Base-by-base conservation (phyloP, 1,140 invertebrate species). In the Aphelenchoides besseyi region DNA sequence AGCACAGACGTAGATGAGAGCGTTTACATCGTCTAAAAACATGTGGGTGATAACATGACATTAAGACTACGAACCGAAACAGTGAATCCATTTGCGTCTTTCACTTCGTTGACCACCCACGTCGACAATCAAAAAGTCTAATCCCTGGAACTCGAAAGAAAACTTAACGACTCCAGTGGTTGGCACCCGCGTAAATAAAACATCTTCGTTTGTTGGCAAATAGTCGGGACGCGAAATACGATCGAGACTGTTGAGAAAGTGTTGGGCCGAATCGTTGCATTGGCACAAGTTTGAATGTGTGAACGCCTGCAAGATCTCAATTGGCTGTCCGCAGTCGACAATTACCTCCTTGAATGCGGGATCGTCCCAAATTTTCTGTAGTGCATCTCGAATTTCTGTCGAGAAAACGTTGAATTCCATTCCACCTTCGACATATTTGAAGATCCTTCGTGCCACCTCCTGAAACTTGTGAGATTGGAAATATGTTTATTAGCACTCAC, bases 141-240 rank as follows among this genome's bases (percentile, higher is more conserved):
- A 71, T 16, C 69, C 72, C 33, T 81, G 84, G 48, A 79, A 69
- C 16, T 89, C 90, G 85, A 95, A 95, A 79, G 92, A 90, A 37
- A 92, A 94, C 87, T 95, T 92, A 85, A 95, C 93, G 85, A 97
- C 95, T 2, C 81, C 88, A 78, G 94, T 96, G 35, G 94, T 97
- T 75, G 94, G 93, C 79, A 95, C 92, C 90, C 94, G 90, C 85
- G 94, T 93, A 86, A 93, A 90, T 78, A 97, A 89, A 87, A 97
- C 95, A 88, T 97, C 94, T 88, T 96, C 93, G 88, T 95, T 91
- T 81, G 91, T 93, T 76, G 89, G 89, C n/a, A 32, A n/a, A 53
- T 79, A 79, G 36, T 81, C 55, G 5, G 67, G 66, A 83, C 89
- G 90, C 84, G 92, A 91, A 84, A 96, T 93, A 87, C 93, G 90